Percentiles rank a stretch among this genome's conserved stretches.
These are phyloP conservation scores for Drosophila ezoana DNA, from an alignment of 2,888 invertebrate species.

Conservation along the genomic window DNA sequence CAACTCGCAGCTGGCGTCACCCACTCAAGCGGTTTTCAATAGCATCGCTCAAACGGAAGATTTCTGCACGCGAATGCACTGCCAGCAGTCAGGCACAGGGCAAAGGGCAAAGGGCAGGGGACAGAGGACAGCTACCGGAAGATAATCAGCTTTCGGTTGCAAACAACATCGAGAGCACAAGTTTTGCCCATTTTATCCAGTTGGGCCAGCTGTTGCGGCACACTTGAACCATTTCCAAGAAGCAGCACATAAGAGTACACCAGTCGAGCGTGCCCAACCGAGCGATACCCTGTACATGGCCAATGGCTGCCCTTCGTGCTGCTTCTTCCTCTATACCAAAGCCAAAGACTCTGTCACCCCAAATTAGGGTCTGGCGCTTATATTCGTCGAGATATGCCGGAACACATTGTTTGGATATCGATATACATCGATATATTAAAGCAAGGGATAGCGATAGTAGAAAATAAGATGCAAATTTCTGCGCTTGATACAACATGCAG, in stretches of 20 bases:
- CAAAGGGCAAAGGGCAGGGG: not conserved
- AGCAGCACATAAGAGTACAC: not conserved
- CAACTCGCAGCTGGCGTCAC: constrained; percentile 2
- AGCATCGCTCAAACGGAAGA: constrained; percentile 6
- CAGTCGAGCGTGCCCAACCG: not conserved
- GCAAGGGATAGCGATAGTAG: too few species aligned
- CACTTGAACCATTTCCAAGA: constrained; percentile 8
- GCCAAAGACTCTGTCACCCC: too few species aligned
- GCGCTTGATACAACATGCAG: too few species aligned
- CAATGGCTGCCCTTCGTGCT: not conserved
- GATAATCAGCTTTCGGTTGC: constrained; percentile 53
- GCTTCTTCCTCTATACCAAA: too few species aligned
- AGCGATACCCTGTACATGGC: not conserved
- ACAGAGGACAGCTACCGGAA: constrained; percentile 5
- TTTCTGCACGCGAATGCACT: constrained; percentile 8
- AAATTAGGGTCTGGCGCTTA: too few species aligned
- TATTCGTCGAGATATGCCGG: too few species aligned
- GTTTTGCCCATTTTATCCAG: constrained; percentile 37
- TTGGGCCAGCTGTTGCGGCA: constrained; percentile 27
- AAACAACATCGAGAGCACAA: constrained; percentile 40
- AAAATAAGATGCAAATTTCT: too few species aligned
- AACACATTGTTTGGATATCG: too few species aligned
- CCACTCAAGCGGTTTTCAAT: constrained; percentile 15
- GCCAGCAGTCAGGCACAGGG: not conserved
- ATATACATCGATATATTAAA: too few species aligned